These are phyloP conservation scores for Puma concolor DNA, from an alignment of 2,113 vertebrate species.

Conservation along the genomic window DNA sequence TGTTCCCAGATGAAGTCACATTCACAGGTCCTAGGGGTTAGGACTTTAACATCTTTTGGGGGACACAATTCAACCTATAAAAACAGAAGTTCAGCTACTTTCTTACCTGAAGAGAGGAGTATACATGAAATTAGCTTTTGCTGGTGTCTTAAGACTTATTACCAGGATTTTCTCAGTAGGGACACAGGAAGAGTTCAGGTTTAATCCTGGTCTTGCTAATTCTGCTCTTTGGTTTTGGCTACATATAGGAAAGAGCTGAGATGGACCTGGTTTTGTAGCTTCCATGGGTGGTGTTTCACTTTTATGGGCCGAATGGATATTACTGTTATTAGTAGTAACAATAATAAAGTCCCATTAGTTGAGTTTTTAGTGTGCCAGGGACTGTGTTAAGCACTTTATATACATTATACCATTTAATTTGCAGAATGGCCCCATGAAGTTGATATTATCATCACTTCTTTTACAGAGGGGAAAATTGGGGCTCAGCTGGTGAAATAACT, in stretches of 20 bases:
- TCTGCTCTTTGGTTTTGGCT: slow-evolving; percentile 46
- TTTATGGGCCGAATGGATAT: slow-evolving; percentile 37
- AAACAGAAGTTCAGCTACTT: neutral
- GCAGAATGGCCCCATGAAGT: neutral
- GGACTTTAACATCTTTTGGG: neutral
- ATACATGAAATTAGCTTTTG: slow-evolving; percentile 15
- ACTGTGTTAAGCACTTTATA: neutral
- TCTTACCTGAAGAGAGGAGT: slow-evolving; percentile 2
- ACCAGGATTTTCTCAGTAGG: neutral
- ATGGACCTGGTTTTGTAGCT: neutral
- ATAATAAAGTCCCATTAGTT: neutral
- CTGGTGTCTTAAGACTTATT: neutral
- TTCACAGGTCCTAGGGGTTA: neutral
- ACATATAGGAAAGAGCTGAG: neutral
- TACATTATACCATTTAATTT: slow-evolving; percentile 9
- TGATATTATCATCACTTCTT: neutral
- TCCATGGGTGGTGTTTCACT: neutral
- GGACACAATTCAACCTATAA: neutral
- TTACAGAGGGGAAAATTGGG: slow-evolving; percentile 44
- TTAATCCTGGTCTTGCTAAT: neutral
- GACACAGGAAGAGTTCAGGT: neutral
- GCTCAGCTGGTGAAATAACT: neutral
- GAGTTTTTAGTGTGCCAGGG: slow-evolving; percentile 34
- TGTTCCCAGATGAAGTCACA: slow-evolving; percentile 24
- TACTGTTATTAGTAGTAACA: slow-evolving; percentile 26